A percentile compares a stretch with the other conserved stretches of the same genome.
Evolutionary conservation across 2,888 invertebrate species (phyloP).

Genomic region (Mythimna impura): DNA sequence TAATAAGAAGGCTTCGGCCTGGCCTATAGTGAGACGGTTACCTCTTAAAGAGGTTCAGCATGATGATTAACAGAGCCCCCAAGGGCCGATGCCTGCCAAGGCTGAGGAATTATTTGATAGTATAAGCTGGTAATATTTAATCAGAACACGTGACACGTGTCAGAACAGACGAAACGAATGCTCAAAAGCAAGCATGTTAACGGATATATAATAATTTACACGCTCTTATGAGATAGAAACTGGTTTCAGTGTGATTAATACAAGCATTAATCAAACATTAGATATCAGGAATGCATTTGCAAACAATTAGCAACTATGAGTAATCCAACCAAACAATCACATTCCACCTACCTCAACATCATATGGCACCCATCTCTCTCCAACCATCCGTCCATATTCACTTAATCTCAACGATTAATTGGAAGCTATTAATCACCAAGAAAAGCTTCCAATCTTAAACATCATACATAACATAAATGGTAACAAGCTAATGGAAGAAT

Average conservation of each 20-base stretch:
- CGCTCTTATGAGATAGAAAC: not conserved
- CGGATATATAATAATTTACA: not conserved
- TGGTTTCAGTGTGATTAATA: not conserved
- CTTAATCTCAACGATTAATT: conserved; percentile 59
- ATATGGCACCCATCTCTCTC: conserved; percentile 19
- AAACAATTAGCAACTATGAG: conserved; percentile 10
- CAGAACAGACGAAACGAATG: not conserved
- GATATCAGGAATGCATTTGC: not conserved
- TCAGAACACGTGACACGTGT: no score
- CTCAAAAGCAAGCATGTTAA: not conserved
- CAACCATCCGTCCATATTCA: conserved; percentile 30
- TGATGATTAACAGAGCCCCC: no score
- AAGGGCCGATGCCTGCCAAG: no score
- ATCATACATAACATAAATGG: conserved; percentile 60
- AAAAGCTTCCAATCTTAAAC: conserved; percentile 61
- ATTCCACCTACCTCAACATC: conserved; percentile 14
- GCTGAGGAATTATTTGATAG: no score
- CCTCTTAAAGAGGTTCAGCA: no score
- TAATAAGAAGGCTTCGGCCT: no score
- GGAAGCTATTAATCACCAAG: conserved; percentile 67
- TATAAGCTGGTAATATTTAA: no score
- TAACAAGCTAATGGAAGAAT: conserved; percentile 65
- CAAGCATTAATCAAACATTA: not conserved
- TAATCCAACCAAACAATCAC: conserved; percentile 12
- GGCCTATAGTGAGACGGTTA: no score